Base-by-base conservation (phyloP, 2,113 vertebrate genomes). In the Blennius ocellaris region DNA sequence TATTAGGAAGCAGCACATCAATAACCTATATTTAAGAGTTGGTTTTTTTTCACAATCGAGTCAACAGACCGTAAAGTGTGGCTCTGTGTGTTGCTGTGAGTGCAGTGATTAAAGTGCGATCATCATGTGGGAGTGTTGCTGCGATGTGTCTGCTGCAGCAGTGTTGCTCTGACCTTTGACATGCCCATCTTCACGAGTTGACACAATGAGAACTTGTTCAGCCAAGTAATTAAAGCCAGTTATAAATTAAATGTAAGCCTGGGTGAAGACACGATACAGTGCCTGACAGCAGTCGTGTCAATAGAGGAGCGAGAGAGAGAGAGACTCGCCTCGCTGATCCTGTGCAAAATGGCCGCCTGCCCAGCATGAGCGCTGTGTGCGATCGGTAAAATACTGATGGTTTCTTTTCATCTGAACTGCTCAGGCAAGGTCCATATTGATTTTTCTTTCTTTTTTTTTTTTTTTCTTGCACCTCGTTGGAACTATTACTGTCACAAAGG, bases 311-410 rank as follows among this genome's bases (percentile, higher is more conserved):
- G 11, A 30, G 21, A 30, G 21, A 30, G 21, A 30, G 21, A 30
- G 21, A 11, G 11, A 73, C 49, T n/a, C 8, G 61, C 21, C 21
- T 50, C 0, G 12, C 37, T 59, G 71, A 73, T 78, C 39, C 43
- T 41, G 15, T 62, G 65, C 69, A 80, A 86, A 86, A 84, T 82
- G 87, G 76, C 83, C 57, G 73, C 76, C 62, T 39, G 69, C 73
- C 76, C 61, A 12, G 45, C 12, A 0, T 53, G 54, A 54, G 56
- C 5, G 6, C 47, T 30, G 45, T 37, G 43, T 40, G 37, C 47
- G 3, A 10, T 36, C 38, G 6, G 57, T 69, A 12, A 68, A 66
- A 60, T 58, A 51, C 15, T 45, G 73, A 69, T 57, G 54, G 41
- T 54, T 80, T 68, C 75, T 75, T 80, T 84, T 84, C 78, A 77